Evolutionary conservation across 1,140 invertebrate genomes (phyloP), one percentile per base, ranked within the genome.

Genomic region (Brachionus manjavacas): DNA sequence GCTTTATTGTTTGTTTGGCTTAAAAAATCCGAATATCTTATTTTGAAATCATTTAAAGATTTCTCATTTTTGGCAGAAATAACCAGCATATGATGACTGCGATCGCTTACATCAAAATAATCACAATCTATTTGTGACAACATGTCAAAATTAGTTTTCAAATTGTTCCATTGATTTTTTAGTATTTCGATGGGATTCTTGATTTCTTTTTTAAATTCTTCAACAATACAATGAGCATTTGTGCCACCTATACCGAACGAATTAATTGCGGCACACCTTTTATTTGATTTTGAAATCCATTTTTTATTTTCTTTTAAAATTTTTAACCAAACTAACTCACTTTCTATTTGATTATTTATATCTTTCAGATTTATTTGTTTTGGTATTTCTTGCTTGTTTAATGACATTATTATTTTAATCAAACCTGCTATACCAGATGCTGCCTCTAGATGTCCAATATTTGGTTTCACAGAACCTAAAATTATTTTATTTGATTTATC

Each of bases 401-500:
- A 14, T n/a, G 28, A 25, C 8, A 76, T 11, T 3, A 76, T 39
- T 16, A 39, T 41, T 46, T 72, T 68, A 2, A 72, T 84, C 25
- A 84, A n/a, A 14, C 81, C 81, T 25, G 39, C 60, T 28, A 70
- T 23, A 1, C 60, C 81, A 7, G 81, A 39, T n/a, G n/a, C 60
- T 1, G 60, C 28, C 28, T 72, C 81, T 7, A 41, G 41, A 49
- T 84, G 81, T 8, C 81, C 81, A 41, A 68, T 70, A 66, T 70
- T 70, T 28, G 81, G 14, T 41, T 84, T 84, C 14, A 72, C 81
- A 11, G 81, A 84, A 1, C 81, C 81, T 23, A 84, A 9, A 11
- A 79, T 76, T 1, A 49, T 46, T 9, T 64, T 64, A 8, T 64
- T 64, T 16, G 6, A 7, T 20, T 76, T 28, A 8, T 85, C 31